A percentile compares a stretch with the other conserved stretches of the same genome.
Conservation (phyloP, 53 echinoderm and acorn worm species). For the Paelopatides confundens region DNA sequence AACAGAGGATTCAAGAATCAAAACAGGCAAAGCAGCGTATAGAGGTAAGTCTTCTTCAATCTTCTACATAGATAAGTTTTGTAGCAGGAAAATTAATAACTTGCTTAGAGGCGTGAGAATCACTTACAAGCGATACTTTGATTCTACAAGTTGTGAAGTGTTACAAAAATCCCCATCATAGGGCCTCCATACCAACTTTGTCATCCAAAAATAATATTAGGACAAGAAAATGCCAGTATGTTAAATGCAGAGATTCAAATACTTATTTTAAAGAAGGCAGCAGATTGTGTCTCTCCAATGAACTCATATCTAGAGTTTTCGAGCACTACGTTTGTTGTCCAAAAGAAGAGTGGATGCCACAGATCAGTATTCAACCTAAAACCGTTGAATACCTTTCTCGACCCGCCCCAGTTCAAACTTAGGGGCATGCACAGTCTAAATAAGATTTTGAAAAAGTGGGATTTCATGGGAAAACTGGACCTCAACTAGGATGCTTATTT, state of each 20-base stretch:
- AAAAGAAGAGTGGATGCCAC: neutral
- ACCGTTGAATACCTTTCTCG: neutral
- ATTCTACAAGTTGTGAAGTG: neutral
- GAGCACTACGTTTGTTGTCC: conserved; percentile 15
- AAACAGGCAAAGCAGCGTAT: neutral
- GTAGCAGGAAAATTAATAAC: neutral
- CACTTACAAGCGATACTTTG: neutral
- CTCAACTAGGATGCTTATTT: neutral
- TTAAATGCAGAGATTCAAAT: neutral
- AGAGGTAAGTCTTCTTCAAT: neutral
- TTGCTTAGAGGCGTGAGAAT: neutral
- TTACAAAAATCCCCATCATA: neutral
- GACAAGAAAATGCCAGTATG: neutral
- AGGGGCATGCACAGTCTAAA: conserved; percentile 13
- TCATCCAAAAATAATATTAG: neutral
- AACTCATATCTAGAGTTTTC: neutral
- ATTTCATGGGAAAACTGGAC: no score
- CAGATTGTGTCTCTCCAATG: neutral
- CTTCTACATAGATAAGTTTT: neutral
- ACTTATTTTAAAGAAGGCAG: conserved; percentile 20
- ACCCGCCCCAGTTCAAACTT: neutral
- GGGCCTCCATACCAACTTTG: neutral
- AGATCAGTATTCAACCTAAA: no score
- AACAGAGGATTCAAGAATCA: neutral
- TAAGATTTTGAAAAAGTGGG: no score